Conservation (phyloP, 1,140 invertebrate genomes). For the Diorhabda elongata region DNA sequence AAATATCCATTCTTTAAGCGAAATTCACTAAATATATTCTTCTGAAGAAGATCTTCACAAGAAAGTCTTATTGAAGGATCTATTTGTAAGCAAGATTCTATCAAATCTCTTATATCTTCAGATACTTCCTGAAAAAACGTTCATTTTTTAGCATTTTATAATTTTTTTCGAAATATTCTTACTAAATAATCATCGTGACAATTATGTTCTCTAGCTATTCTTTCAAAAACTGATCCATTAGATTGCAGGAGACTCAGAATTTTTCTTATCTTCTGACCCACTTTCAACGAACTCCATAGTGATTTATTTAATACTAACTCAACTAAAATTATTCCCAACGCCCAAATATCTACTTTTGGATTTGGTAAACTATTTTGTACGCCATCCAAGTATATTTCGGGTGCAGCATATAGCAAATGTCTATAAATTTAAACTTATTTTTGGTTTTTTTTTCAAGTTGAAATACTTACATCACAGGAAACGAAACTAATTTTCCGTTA, state of each 20-base stretch:
- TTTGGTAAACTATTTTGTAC: slow-evolving; percentile 45
- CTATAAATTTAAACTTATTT: slow-evolving; percentile 24
- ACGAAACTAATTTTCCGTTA: slow-evolving; percentile 76
- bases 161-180: slow-evolving; percentile 22
- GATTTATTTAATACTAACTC: slow-evolving; percentile 66
- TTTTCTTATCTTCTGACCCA: slow-evolving; percentile 69
- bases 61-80: slow-evolving; percentile 60
- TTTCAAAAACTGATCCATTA: slow-evolving; percentile 60
- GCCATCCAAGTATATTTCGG: slow-evolving; percentile 67
- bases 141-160: not conserved
- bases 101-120: slow-evolving; percentile 56
- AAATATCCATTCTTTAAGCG: slow-evolving; percentile 36
- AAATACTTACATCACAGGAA: slow-evolving; percentile 79
- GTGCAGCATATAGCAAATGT: slow-evolving; percentile 72
- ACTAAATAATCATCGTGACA: slow-evolving; percentile 63
- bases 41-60: slow-evolving; percentile 55
- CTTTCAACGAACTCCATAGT: slow-evolving; percentile 69
- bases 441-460: no score
- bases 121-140: slow-evolving; percentile 54
- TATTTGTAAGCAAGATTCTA: slow-evolving; percentile 68
- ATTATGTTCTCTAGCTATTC: slow-evolving; percentile 73
- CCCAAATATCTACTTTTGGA: slow-evolving; percentile 84
- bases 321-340: slow-evolving; percentile 80
- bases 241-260: slow-evolving; percentile 67
- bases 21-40: slow-evolving; percentile 50